phyloP scores from a whole-genome alignment of 2,113 vertebrate genomes.

The Acinonyx jubatus region DNA sequence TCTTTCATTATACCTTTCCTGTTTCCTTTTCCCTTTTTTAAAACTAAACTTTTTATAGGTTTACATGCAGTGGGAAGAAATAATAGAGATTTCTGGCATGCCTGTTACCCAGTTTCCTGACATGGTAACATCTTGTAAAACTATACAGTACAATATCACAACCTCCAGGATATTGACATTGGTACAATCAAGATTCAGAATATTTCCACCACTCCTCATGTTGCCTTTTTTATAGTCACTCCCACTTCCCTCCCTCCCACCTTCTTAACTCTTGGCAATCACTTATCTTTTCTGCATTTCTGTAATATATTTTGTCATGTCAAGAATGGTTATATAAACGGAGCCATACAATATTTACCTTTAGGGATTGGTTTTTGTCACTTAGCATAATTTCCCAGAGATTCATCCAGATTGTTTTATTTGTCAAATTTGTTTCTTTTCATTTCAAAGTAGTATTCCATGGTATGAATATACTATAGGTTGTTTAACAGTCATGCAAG shows the following conservation, averaged over 20 bases:
- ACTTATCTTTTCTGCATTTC: not conserved
- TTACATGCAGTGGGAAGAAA: not conserved
- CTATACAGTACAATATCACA: not conserved
- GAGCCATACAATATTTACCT: not conserved
- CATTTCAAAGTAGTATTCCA: not conserved
- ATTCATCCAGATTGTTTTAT: not conserved
- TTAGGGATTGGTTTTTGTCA: not conserved
- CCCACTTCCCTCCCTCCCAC: not conserved
- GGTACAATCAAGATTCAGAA: accelerated
- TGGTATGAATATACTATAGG: not conserved
- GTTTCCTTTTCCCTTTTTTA: not conserved
- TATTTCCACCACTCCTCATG: not conserved
- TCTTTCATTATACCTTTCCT: not conserved
- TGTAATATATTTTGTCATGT: not conserved
- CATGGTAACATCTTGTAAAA: not conserved
- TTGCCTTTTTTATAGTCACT: not conserved
- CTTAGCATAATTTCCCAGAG: not conserved
- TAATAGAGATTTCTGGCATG: not conserved
- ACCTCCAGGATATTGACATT: not conserved
- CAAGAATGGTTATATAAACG: not conserved
- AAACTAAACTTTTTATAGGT: not conserved
- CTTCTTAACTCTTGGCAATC: not conserved
- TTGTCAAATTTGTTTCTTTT: not conserved
- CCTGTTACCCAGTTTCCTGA: not conserved
- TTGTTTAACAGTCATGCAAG: not conserved